These are phyloP conservation scores for Copsychus sechellarum DNA, from an alignment of 2,113 vertebrate genomes.

Conservation along the genomic window DNA sequence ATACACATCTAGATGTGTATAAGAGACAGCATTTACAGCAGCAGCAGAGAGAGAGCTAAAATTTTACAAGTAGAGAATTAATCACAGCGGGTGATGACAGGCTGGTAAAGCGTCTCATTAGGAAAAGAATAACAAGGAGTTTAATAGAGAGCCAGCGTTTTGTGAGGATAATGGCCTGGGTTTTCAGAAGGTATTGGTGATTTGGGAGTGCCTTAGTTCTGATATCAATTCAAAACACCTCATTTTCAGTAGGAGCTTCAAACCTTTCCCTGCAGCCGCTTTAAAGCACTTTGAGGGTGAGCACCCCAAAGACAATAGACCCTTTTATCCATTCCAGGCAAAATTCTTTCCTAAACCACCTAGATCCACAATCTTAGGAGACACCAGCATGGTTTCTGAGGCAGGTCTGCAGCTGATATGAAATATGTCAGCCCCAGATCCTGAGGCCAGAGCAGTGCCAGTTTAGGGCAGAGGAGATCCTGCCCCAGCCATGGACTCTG, in stretches of 20 bases:
- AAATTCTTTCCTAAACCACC: background rate
- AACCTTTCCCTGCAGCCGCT: background rate
- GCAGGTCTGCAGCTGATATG: background rate
- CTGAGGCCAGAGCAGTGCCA: background rate
- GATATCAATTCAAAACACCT: background rate
- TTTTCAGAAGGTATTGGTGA: slow-evolving; percentile 14
- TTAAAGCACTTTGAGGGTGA: background rate
- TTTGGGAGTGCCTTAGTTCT: slow-evolving; percentile 25
- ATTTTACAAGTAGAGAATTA: slow-evolving; percentile 70
- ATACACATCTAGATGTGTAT: too few species aligned
- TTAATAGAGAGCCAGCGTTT: slow-evolving; percentile 53
- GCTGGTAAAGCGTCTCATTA: slow-evolving; percentile 67
- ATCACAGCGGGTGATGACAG: slow-evolving; percentile 70
- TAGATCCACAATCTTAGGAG: background rate
- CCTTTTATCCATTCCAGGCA: background rate
- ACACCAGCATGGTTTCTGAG: background rate
- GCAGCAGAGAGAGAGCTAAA: slow-evolving; percentile 53
- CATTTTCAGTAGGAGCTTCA: background rate
- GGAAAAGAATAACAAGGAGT: slow-evolving; percentile 68
- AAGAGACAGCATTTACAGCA: too few species aligned
- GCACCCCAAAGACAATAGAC: background rate
- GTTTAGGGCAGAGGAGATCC: background rate
- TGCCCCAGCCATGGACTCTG: background rate
- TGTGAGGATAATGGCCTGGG: slow-evolving; percentile 21
- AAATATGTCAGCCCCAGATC: background rate